phyloP scores from a whole-genome alignment of 2,888 invertebrate species.

The Sclerodermus sp. region DNA sequence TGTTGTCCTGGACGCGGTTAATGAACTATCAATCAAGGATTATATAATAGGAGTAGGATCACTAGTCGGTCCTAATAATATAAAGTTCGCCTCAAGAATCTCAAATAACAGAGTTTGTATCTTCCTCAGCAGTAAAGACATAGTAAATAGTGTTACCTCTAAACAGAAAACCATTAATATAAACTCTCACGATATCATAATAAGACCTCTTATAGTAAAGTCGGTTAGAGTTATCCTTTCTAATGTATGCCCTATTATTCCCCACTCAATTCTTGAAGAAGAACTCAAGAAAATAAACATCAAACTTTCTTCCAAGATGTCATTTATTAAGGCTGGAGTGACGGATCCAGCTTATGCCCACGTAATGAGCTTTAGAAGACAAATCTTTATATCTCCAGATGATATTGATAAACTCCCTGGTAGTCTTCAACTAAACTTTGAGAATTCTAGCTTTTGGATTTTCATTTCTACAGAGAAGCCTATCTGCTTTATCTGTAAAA shows the following conservation, averaged over 20 bases:
- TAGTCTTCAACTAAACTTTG: slow-evolving; percentile 7
- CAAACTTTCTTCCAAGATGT: slow-evolving; percentile 6
- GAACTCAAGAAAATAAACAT: slow-evolving; percentile 1
- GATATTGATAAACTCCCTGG: slow-evolving; percentile 7
- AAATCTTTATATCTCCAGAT: slow-evolving; percentile 8
- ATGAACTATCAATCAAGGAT: too few species aligned
- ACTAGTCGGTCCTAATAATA: too few species aligned
- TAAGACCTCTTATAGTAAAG: too few species aligned
- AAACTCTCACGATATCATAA: too few species aligned
- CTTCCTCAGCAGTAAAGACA: too few species aligned
- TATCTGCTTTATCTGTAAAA: slow-evolving; percentile 7
- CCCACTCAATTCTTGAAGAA: slow-evolving; percentile 7
- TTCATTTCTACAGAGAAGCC: slow-evolving; percentile 4
- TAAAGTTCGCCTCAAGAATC: too few species aligned
- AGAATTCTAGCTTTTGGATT: slow-evolving; percentile 6
- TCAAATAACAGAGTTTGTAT: too few species aligned
- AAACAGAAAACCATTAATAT: too few species aligned
- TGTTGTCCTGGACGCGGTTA: too few species aligned
- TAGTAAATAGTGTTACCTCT: too few species aligned
- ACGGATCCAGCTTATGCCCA: slow-evolving; percentile 3
- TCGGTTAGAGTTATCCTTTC: slow-evolving; percentile 6
- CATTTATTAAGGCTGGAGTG: slow-evolving; percentile 3
- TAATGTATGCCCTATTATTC: slow-evolving; percentile 15
- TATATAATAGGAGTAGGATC: too few species aligned
- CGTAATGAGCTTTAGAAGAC: slow-evolving; percentile 9